A percentile compares a stretch with the other conserved stretches of the same genome.
phyloP scores from a whole-genome alignment of 2,113 vertebrate species.

The Strix aluco region DNA sequence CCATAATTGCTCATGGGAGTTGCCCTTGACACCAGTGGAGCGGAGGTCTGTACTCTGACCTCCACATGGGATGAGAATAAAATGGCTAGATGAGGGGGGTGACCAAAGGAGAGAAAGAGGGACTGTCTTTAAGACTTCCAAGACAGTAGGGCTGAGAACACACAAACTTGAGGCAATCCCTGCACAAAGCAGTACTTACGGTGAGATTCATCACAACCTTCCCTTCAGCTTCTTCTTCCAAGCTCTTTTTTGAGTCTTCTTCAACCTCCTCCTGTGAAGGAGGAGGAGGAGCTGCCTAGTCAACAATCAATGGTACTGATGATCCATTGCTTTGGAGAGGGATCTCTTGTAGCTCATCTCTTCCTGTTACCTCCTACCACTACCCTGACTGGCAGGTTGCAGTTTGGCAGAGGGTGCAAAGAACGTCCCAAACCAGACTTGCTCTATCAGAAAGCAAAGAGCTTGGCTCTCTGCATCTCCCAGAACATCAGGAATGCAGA shows the following conservation, averaged over 20 bases:
- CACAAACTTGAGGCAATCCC: neutral
- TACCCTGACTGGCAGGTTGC: neutral
- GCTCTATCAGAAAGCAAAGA: neutral
- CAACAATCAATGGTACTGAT: neutral
- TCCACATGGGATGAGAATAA: neutral
- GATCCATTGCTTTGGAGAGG: neutral
- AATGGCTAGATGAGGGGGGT: neutral
- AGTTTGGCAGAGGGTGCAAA: neutral
- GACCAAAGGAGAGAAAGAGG: neutral
- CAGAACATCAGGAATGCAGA: neutral
- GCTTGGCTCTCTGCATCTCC: neutral
- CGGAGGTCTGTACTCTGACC: neutral
- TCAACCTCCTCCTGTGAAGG: neutral
- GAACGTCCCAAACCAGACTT: neutral
- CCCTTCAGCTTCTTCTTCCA: neutral
- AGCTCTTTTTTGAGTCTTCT: neutral
- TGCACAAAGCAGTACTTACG: neutral
- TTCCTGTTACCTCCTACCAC: neutral
- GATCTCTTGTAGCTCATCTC: neutral
- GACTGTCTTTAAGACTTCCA: neutral
- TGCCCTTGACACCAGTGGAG: neutral
- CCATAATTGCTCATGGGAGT: neutral
- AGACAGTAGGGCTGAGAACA: neutral
- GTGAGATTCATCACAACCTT: neutral
- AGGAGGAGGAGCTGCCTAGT: neutral